phyloP scores from a whole-genome alignment of 2,113 vertebrate species.

The Azemiops feae region DNA sequence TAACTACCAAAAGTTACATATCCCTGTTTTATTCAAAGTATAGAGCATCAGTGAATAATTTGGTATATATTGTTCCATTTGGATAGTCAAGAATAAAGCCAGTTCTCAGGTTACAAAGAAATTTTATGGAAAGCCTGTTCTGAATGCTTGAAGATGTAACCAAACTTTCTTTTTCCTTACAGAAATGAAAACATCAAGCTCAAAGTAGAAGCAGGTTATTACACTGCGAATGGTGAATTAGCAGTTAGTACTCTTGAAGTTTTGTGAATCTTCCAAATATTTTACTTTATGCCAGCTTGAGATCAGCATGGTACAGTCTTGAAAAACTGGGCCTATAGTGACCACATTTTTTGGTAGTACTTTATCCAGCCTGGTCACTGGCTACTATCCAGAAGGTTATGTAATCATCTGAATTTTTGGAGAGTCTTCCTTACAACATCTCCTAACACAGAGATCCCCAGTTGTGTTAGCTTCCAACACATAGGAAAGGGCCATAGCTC shows the following conservation, averaged over 20 bases:
- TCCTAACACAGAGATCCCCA: not conserved
- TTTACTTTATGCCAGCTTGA: conserved; percentile 83
- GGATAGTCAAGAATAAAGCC: not conserved
- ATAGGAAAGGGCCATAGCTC: not conserved
- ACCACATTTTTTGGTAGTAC: not conserved
- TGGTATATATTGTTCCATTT: not conserved
- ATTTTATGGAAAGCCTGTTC: not conserved
- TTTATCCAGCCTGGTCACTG: conserved; percentile 5
- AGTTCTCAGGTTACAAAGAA: not conserved
- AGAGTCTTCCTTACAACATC: conserved; percentile 14
- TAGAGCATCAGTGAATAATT: not conserved
- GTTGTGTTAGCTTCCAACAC: not conserved
- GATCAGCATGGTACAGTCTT: conserved; percentile 61
- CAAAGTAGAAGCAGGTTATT: conserved; percentile 59
- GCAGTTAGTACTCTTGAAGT: conserved; percentile 76
- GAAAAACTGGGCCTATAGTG: conserved; percentile 54
- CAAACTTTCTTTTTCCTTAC: conserved; percentile 42
- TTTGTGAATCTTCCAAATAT: conserved; percentile 81
- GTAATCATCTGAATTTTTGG: not conserved
- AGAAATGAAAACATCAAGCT: conserved; percentile 70
- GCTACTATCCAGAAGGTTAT: not conserved
- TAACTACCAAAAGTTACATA: not conserved
- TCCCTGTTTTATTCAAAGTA: not conserved
- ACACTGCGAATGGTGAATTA: conserved; percentile 57
- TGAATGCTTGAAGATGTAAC: not conserved